A percentile compares a stretch with the other conserved stretches of the same genome.
phyloP scores from a whole-genome alignment of 1,140 invertebrate species.

The Meteorus sp. region DNA sequence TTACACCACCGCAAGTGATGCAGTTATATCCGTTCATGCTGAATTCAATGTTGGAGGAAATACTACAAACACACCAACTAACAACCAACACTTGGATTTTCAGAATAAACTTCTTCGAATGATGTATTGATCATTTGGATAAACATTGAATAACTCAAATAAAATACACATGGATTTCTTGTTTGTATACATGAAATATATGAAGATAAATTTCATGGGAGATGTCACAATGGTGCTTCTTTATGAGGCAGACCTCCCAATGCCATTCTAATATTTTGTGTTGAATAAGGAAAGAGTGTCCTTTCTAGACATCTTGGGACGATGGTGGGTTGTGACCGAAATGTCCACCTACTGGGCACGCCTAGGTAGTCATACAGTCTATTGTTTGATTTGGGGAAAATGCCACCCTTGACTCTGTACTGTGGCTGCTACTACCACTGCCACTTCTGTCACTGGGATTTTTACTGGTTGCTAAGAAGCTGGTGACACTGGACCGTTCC shows the following conservation, averaged over 20 bases:
- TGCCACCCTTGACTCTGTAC: conserved; percentile 20
- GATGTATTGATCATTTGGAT: conserved; percentile 9
- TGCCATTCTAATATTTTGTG: neutral
- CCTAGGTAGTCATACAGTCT: neutral
- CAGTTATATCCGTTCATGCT: neutral
- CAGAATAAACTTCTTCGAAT: conserved; percentile 6
- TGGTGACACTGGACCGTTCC: too few species aligned
- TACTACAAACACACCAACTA: neutral
- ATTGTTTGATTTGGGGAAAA: conserved; percentile 9
- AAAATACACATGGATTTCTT: too few species aligned
- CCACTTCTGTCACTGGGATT: too few species aligned
- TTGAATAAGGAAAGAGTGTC: neutral
- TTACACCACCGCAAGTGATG: neutral
- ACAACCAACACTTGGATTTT: neutral
- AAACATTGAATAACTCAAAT: neutral
- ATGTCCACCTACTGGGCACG: conserved; percentile 8
- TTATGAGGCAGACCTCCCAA: conserved; percentile 1
- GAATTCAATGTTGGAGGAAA: too few species aligned
- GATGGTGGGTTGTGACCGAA: neutral
- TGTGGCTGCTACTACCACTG: conserved; percentile 11
- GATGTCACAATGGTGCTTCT: too few species aligned
- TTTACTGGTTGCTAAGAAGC: too few species aligned
- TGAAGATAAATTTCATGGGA: too few species aligned
- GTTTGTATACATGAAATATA: too few species aligned
- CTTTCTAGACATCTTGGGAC: neutral